phyloP scores from a whole-genome alignment of 2,888 invertebrate species.

The Nesidiocoris tenuis region DNA sequence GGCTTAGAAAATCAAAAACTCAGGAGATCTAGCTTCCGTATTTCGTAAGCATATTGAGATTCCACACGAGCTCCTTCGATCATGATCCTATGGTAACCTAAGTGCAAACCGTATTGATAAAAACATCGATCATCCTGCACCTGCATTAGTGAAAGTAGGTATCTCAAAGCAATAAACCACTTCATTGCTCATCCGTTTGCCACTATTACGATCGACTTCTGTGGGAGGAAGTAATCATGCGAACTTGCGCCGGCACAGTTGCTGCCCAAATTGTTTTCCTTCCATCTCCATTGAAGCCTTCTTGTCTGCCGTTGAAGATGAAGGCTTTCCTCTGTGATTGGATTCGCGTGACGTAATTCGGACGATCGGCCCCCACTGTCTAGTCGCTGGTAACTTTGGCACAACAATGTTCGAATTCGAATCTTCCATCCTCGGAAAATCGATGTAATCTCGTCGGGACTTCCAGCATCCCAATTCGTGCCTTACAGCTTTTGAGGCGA shows the following conservation, averaged over 20 bases:
- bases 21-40: no score
- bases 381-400: neutral
- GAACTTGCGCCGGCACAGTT: neutral
- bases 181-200: neutral
- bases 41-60: no score
- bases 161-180: no score
- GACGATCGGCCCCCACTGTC: neutral
- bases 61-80: no score
- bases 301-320: neutral
- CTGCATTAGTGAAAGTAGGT: no score
- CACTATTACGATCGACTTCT: neutral
- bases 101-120: no score
- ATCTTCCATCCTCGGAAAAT: neutral
- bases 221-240: neutral
- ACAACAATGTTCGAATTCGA: neutral
- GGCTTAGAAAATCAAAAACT: no score
- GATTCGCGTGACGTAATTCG: neutral
- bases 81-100: no score
- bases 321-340: neutral
- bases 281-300: neutral
- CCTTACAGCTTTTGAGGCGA: neutral
- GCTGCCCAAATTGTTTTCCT: neutral
- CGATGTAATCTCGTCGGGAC: neutral
- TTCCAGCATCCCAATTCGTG: neutral
- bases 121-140: no score